Percentiles rank a stretch among this genome's conserved stretches.
Evolutionary conservation across 2,888 invertebrate genomes (phyloP).

Genomic region (Morinoia aosen): DNA sequence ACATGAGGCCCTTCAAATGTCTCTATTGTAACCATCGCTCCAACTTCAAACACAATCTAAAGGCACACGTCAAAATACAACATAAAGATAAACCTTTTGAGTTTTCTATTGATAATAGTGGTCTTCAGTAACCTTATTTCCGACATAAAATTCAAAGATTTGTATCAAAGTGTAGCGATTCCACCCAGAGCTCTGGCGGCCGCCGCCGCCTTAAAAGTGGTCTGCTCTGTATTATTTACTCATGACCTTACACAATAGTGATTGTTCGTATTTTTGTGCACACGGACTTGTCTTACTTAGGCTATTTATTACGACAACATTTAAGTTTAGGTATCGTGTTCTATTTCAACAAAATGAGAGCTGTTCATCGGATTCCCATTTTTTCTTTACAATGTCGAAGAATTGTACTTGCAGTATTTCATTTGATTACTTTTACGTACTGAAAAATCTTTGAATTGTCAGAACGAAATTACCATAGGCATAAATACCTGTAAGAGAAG

Average conservation of each 20-base stretch:
- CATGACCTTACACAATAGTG: background rate
- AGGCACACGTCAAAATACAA: constrained; percentile 63
- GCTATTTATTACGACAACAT: background rate
- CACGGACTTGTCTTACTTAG: background rate
- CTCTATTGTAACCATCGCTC: constrained; percentile 65
- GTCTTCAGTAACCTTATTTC: background rate
- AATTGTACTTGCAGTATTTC: background rate
- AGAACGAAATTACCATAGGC: background rate
- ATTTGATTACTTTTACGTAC: background rate
- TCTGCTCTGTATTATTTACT: background rate
- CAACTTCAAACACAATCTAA: constrained; percentile 67
- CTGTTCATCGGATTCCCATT: background rate
- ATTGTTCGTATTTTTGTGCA: background rate
- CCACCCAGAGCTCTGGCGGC: background rate
- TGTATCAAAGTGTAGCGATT: background rate
- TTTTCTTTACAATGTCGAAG: background rate
- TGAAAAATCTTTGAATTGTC: background rate
- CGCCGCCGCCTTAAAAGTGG: background rate
- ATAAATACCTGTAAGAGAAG: background rate
- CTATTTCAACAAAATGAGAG: background rate
- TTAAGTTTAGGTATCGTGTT: background rate
- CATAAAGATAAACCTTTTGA: constrained; percentile 64
- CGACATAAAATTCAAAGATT: background rate
- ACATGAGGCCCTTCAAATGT: constrained; percentile 64
- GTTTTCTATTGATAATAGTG: constrained; percentile 57